Evolutionary conservation across 1,140 invertebrate species (phyloP), one percentile per base, ranked within the genome.

Genomic region (Leptoteleia sp.): DNA sequence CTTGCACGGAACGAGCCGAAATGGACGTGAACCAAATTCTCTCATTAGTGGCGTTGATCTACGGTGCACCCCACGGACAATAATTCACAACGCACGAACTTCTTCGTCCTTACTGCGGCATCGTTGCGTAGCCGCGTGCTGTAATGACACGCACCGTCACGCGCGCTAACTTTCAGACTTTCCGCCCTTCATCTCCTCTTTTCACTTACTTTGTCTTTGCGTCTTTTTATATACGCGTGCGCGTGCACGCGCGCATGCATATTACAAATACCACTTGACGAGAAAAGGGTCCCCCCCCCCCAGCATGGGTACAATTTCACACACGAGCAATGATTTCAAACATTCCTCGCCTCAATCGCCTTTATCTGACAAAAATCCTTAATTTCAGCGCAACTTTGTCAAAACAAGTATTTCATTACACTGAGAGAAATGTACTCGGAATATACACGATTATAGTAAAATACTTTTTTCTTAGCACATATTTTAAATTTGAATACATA

Each of bases 101-200:
- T 8, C 33, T 52, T 50, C 31, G 64, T 73, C 50, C 48, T 73
- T 22, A 73, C 40, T 11, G 59, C 16, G 29, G 57, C 70, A 73
- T 33, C 57, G 40, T 64, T 55, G 29, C 65, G 71, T 48, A 40
- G 67, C 67, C 61, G 75, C 61, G 62, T 76, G 76, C 61, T 65
- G 62, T 71, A 81, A 81, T 81, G 76, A 79, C 76, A 81, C 80
- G 80, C 80, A 77, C 64, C 68, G 73, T 62, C 75, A 79, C 76
- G 76, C 70, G 68, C 55, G 47, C 65, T 35, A 70, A 22, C 70
- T 68, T 59, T 45, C 42, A 65, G 48, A n/a, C n/a, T 59, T 67
- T 75, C 55, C 61, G 59, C 61, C 17, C 67, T 61, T 65, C 68
- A 38, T 64, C 33, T 75, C 40, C 29, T 47, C 42, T 72, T 61